phyloP scores from a whole-genome alignment of 2,888 invertebrate species.

The Oeneis ivallda region DNA sequence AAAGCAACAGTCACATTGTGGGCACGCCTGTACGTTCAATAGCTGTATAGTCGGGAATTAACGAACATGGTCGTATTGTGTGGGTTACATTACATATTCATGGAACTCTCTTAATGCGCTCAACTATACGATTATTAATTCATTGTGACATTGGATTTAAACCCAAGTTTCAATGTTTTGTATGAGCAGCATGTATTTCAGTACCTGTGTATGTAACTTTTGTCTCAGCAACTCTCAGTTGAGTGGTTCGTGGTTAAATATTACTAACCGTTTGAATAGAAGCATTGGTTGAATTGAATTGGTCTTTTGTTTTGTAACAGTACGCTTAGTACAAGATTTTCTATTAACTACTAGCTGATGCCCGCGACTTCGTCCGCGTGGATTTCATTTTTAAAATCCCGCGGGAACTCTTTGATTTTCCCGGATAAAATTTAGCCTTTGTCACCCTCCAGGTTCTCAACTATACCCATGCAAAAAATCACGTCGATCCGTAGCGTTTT shows the following conservation, averaged over 20 bases:
- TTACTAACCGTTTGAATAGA: no score
- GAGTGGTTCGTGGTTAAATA: background rate
- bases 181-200: conserved; percentile 7
- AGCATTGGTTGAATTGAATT: no score
- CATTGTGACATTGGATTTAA: conserved; percentile 19
- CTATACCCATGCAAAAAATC: no score
- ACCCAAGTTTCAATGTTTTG: conserved; percentile 14
- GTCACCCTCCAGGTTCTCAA: no score
- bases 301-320: no score
- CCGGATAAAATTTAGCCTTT: no score
- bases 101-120: conserved; percentile 14
- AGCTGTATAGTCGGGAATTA: conserved; percentile 21
- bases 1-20: conserved; percentile 10
- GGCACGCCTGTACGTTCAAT: conserved; percentile 25
- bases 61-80: conserved; percentile 18
- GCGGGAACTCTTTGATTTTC: no score
- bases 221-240: background rate
- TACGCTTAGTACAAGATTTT: no score
- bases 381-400: no score
- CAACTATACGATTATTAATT: conserved; percentile 18
- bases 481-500: no score
- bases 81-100: conserved; percentile 17
- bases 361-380: no score
- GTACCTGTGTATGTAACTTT: background rate
- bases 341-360: no score